A percentile compares a stretch with the other conserved stretches of the same genome.
These are phyloP conservation scores for Phylloscopus whistleri DNA, from an alignment of 2,113 vertebrate genomes.

Conservation along the genomic window DNA sequence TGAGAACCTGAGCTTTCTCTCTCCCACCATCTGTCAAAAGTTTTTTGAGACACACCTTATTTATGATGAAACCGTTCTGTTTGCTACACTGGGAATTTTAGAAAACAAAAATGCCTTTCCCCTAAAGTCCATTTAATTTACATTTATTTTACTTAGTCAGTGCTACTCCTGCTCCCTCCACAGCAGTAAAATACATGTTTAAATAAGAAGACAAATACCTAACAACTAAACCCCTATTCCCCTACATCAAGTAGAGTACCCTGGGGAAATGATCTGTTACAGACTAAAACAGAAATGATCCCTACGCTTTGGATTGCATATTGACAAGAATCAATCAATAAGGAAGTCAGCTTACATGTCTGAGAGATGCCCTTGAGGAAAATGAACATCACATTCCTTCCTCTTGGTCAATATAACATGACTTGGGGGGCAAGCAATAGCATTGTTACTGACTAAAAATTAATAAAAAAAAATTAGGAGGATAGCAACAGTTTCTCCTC, in stretches of 20 bases:
- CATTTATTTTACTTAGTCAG: not conserved
- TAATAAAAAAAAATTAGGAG: not conserved
- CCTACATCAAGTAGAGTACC: not conserved
- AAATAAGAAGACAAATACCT: not conserved
- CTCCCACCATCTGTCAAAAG: not conserved
- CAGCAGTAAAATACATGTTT: not conserved
- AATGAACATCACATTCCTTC: not conserved
- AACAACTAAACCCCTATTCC: not conserved
- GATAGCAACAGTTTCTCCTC: not conserved
- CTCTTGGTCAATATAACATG: not conserved
- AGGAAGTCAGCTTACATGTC: not conserved
- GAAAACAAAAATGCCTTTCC: not conserved
- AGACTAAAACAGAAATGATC: not conserved
- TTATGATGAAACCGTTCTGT: not conserved
- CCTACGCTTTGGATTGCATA: not conserved
- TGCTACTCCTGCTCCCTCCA: not conserved
- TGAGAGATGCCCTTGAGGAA: constrained; percentile 30
- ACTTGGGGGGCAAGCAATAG: not conserved
- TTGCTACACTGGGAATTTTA: not conserved
- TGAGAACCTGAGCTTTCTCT: not conserved
- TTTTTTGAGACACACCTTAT: not conserved
- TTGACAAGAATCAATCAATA: constrained; percentile 1
- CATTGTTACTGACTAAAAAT: not conserved
- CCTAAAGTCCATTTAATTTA: not conserved
- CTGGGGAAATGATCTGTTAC: not conserved